Evolutionary conservation across 2,888 invertebrate genomes (phyloP).

Genomic region (Gastracanthus pulcherrimus): DNA sequence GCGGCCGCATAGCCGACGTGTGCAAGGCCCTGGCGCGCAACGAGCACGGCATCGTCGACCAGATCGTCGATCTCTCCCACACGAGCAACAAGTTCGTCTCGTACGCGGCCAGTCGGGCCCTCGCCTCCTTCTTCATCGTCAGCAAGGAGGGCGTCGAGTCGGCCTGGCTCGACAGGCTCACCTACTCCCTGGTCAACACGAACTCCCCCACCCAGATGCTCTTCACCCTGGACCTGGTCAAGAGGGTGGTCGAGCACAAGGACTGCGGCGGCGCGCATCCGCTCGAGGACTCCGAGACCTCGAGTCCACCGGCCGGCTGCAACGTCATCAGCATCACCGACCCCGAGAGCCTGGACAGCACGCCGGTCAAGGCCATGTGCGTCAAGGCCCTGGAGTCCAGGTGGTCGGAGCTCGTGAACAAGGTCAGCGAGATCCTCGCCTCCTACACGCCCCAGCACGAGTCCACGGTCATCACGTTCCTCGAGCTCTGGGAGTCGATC

Average conservation of each 20-base stretch:
- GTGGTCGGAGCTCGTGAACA: slow-evolving; percentile 87
- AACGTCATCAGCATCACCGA: slow-evolving; percentile 84
- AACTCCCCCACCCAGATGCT: slow-evolving; percentile 84
- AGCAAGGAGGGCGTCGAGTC: slow-evolving; percentile 90
- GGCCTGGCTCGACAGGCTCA: slow-evolving; percentile 88
- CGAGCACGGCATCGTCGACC: slow-evolving; percentile 90
- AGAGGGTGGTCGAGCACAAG: slow-evolving; percentile 93
- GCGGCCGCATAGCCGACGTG: slow-evolving; percentile 88
- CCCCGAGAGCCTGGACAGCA: slow-evolving; percentile 91
- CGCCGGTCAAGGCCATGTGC: slow-evolving; percentile 90
- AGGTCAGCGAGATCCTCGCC: slow-evolving; percentile 78
- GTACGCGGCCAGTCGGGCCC: slow-evolving; percentile 88
- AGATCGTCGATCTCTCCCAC: slow-evolving; percentile 88
- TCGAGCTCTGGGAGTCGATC: slow-evolving; percentile 92
- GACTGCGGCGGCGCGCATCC: slow-evolving; percentile 88
- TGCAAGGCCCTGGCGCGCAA: slow-evolving; percentile 89
- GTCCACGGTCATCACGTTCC: slow-evolving; percentile 84
- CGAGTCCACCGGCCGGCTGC: slow-evolving; percentile 77
- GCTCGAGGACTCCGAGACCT: slow-evolving; percentile 81
- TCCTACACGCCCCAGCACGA: slow-evolving; percentile 78
- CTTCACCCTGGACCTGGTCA: slow-evolving; percentile 91
- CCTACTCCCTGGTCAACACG: slow-evolving; percentile 83
- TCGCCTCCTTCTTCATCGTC: slow-evolving; percentile 90
- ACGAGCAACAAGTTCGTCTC: slow-evolving; percentile 89
- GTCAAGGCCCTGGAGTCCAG: slow-evolving; percentile 91